Conservation (phyloP, 2,113 vertebrate species). For the Fregetta grallaria region DNA sequence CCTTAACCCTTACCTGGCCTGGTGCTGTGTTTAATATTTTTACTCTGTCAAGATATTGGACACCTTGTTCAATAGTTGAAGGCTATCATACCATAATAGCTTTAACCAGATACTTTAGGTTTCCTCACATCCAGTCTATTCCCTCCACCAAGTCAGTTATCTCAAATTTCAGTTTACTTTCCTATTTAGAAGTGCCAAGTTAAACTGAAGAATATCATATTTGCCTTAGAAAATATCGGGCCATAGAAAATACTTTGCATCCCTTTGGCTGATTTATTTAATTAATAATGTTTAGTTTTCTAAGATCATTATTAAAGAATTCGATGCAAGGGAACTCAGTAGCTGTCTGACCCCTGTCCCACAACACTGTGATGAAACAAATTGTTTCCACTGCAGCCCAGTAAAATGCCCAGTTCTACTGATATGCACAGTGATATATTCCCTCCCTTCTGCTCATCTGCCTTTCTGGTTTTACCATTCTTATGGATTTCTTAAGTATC, state of each 20-base stretch:
- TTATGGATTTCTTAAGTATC: not conserved
- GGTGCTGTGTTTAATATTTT: not conserved
- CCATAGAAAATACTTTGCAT: not conserved
- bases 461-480: not conserved
- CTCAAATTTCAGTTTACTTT: not conserved
- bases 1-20: not conserved
- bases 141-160: not conserved
- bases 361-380: not conserved
- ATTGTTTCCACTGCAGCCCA: not conserved
- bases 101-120: not conserved
- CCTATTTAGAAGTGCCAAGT: not conserved
- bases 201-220: not conserved
- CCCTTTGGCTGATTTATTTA: not conserved
- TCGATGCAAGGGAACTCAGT: not conserved
- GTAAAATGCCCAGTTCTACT: not conserved
- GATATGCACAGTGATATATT: not conserved
- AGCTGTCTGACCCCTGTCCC: not conserved
- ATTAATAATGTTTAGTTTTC: not conserved
- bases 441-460: not conserved
- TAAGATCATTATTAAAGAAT: not conserved
- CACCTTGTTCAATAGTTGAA: not conserved
- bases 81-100: not conserved
- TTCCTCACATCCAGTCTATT: not conserved
- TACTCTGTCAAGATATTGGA: not conserved
- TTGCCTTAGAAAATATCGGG: not conserved